Evolutionary conservation across 2,888 invertebrate species (phyloP).

Genomic region (Coremacera marginata): DNA sequence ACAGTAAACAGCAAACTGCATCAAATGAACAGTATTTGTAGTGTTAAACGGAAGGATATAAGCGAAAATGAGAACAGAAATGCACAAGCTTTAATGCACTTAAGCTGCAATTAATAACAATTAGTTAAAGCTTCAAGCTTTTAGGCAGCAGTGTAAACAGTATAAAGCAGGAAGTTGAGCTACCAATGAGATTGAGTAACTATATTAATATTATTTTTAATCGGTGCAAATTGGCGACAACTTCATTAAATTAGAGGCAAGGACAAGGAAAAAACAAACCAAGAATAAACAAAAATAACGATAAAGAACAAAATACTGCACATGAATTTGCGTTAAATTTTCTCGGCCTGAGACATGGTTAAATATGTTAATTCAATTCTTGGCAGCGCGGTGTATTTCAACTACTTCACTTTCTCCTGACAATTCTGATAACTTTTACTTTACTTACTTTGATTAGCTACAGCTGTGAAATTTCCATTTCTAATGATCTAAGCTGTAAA

Average conservation of each 20-base stretch:
- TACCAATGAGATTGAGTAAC: too few relatives aligned
- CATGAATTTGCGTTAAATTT: too few relatives aligned
- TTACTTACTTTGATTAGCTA: conserved; percentile 15
- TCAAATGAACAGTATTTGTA: neutral
- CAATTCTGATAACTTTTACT: neutral
- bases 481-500: conserved; percentile 6
- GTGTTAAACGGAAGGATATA: neutral
- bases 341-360: too few relatives aligned
- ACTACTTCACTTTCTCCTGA: neutral
- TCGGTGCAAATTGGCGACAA: neutral
- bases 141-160: too few relatives aligned
- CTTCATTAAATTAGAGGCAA: neutral
- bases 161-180: too few relatives aligned
- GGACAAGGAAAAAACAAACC: too few relatives aligned
- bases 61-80: neutral
- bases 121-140: neutral
- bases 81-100: conserved; percentile 11
- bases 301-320: too few relatives aligned
- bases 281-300: too few relatives aligned
- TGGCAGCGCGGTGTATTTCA: too few relatives aligned
- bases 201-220: neutral
- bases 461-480: conserved; percentile 24
- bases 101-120: conserved; percentile 8
- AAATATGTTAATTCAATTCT: too few relatives aligned
- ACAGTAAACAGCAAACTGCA: neutral